phyloP scores from a whole-genome alignment of 2,888 invertebrate species.

The Callimorpha dominula region DNA sequence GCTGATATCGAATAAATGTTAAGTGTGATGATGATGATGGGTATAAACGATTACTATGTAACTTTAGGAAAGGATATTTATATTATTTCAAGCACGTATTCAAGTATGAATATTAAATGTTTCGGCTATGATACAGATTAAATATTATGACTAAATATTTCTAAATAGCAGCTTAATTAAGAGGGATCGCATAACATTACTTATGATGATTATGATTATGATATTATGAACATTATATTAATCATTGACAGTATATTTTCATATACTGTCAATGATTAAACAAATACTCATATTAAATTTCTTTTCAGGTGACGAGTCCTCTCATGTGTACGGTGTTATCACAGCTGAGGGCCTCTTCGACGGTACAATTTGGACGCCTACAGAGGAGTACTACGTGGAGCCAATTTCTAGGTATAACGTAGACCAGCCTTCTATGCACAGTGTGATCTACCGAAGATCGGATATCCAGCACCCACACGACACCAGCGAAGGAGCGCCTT shows the following conservation, averaged over 20 bases:
- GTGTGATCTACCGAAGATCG: constrained; percentile 93
- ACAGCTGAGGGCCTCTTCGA: constrained; percentile 96
- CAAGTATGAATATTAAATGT: too few relatives aligned
- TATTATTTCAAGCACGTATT: too few relatives aligned
- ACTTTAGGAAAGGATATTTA: neutral
- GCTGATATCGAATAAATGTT: neutral
- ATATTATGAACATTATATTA: too few relatives aligned
- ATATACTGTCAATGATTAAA: neutral
- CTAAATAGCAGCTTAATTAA: too few relatives aligned
- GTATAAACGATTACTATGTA: too few relatives aligned
- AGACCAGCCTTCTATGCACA: constrained; percentile 89
- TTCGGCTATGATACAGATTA: neutral
- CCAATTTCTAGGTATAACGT: constrained; percentile 90
- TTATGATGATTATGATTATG: too few relatives aligned
- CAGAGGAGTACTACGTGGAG: constrained; percentile 95
- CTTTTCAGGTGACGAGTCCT: constrained; percentile 92
- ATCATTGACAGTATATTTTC: too few relatives aligned
- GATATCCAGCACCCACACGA: constrained; percentile 89
- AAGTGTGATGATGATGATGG: neutral
- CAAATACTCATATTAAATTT: constrained; percentile 9
- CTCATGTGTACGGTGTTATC: constrained; percentile 94
- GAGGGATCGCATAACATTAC: too few relatives aligned
- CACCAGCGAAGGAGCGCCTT: constrained; percentile 72
- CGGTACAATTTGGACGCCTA: constrained; percentile 92
- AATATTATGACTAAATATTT: neutral